These are phyloP conservation scores for Eulimnadia texana DNA, from an alignment of 1,140 invertebrate species.

Conservation along the genomic window DNA sequence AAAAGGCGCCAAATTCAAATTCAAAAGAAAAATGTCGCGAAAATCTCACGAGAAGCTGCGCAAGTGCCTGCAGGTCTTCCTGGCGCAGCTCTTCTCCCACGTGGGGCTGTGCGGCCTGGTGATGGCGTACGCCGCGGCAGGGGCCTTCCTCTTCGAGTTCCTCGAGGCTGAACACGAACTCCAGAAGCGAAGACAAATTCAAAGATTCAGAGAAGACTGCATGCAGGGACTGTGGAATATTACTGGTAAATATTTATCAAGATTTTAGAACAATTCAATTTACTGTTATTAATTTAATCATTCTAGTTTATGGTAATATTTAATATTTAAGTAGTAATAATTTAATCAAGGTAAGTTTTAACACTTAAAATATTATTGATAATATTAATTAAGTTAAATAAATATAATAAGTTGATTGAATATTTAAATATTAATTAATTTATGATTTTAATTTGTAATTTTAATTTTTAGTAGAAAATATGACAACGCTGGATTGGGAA, in stretches of 20 bases:
- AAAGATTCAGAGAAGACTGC: conserved; percentile 20
- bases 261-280: too few species aligned
- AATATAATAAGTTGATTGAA: not conserved
- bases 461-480: not conserved
- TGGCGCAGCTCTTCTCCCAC: conserved; percentile 41
- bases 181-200: conserved; percentile 20
- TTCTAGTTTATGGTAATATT: too few species aligned
- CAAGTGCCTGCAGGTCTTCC: conserved; percentile 25
- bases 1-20: too few species aligned
- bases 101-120: conserved; percentile 44
- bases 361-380: too few species aligned
- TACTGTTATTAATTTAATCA: too few species aligned
- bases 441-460: not conserved
- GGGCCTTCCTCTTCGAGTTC: conserved; percentile 43
- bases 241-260: conserved; percentile 23
- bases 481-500: not conserved
- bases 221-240: conserved; percentile 31
- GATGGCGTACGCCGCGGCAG: conserved; percentile 44
- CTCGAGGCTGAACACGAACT: conserved; percentile 36
- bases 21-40: not conserved
- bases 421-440: not conserved
- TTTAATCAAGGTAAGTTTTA: too few species aligned
- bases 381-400: not conserved
- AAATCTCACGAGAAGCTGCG: not conserved
- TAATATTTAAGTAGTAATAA: too few species aligned